Conservation (phyloP, 2,888 invertebrate species). For the Argyresthia albistria region DNA sequence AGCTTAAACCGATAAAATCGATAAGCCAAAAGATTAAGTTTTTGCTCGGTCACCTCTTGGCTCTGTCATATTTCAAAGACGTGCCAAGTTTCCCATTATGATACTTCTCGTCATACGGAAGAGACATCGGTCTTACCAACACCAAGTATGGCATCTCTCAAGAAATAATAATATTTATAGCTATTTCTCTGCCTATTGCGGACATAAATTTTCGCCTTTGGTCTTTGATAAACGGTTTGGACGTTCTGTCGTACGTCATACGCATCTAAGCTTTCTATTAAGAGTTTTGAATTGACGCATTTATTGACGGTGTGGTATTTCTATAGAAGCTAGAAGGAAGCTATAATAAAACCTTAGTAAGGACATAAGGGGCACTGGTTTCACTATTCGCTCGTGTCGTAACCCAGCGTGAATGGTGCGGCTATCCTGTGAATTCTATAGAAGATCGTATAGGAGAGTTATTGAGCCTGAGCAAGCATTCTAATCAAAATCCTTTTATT, state of each 20-base stretch:
- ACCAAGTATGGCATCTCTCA: too few species aligned
- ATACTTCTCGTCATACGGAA: background rate
- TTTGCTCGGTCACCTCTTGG: background rate
- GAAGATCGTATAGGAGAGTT: too few species aligned
- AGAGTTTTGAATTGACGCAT: constrained; percentile 6
- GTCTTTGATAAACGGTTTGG: constrained; percentile 3
- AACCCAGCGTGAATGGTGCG: too few species aligned
- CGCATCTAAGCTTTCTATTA: constrained; percentile 7
- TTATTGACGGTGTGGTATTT: background rate
- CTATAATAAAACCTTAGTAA: background rate
- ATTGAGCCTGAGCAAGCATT: too few species aligned
- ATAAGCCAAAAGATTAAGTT: too few species aligned
- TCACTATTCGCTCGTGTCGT: too few species aligned
- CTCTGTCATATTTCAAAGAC: background rate
- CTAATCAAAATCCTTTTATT: too few species aligned
- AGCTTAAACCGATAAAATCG: too few species aligned
- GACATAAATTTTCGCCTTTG: constrained; percentile 13
- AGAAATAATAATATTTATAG: constrained; percentile 20
- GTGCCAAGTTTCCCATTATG: background rate
- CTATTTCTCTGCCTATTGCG: constrained; percentile 20
- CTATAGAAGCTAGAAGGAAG: background rate
- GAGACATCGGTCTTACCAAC: too few species aligned
- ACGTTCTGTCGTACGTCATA: constrained; percentile 7
- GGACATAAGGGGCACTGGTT: background rate
- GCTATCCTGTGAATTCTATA: too few species aligned